A percentile compares a stretch with the other conserved stretches of the same genome.
Evolutionary conservation across 2,888 invertebrate species (phyloP).

Genomic region (Eulithis prunata): DNA sequence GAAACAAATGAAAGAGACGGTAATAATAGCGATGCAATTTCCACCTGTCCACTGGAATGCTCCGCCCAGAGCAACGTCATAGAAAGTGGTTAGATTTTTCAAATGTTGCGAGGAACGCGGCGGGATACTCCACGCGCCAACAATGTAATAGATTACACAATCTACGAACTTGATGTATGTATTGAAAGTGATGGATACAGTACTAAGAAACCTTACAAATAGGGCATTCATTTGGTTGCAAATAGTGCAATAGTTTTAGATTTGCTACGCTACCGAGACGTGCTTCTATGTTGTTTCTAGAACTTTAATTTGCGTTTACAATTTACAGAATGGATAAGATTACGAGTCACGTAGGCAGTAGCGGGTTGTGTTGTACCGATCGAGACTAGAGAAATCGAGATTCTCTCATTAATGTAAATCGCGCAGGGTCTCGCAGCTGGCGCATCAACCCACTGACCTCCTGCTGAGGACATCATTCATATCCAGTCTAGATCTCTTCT

Average conservation of each 20-base stretch:
- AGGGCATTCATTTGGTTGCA: not conserved
- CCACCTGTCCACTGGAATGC: slow-evolving; percentile 67
- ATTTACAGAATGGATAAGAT: slow-evolving; percentile 58
- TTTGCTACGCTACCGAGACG: slow-evolving; percentile 24
- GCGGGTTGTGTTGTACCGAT: slow-evolving; percentile 60
- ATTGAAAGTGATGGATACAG: slow-evolving; percentile 26
- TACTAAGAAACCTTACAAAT: slow-evolving; percentile 17
- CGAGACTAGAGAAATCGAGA: slow-evolving; percentile 73
- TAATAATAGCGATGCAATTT: slow-evolving; percentile 64
- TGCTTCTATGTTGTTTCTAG: slow-evolving; percentile 50
- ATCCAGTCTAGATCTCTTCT: slow-evolving; percentile 32
- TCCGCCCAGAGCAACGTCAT: slow-evolving; percentile 60
- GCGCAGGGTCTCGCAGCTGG: slow-evolving; percentile 56
- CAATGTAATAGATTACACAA: slow-evolving; percentile 35
- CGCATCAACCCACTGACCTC: slow-evolving; percentile 76
- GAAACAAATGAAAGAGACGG: slow-evolving; percentile 53
- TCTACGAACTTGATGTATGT: slow-evolving; percentile 21
- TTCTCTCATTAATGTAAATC: slow-evolving; percentile 77
- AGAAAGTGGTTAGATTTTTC: slow-evolving; percentile 74
- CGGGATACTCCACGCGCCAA: slow-evolving; percentile 27
- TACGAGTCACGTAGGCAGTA: slow-evolving; percentile 63
- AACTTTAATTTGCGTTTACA: slow-evolving; percentile 58
- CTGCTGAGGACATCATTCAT: slow-evolving; percentile 55
- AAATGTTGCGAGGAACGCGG: slow-evolving; percentile 50
- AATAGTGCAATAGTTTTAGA: slow-evolving; percentile 13